Percentiles rank a stretch among this genome's conserved stretches.
These are phyloP conservation scores for Reticulitermes lucifugus DNA, from an alignment of 2,888 invertebrate genomes.

Conservation along the genomic window DNA sequence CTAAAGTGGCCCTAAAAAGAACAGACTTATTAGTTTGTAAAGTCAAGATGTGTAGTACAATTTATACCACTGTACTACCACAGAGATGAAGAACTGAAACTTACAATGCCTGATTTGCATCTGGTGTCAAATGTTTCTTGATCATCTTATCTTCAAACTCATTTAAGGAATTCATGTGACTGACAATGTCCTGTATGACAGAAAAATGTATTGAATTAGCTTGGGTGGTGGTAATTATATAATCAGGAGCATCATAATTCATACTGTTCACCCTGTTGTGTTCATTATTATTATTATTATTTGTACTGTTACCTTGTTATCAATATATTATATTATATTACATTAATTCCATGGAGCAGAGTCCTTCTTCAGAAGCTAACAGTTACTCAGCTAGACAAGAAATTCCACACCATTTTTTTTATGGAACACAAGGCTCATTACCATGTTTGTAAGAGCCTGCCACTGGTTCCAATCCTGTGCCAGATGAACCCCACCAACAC, in stretches of 20 bases:
- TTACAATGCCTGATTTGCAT: constrained; percentile 64
- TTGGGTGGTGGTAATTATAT: not conserved
- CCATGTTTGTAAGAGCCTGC: too few species aligned
- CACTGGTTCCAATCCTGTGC: too few species aligned
- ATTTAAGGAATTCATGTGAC: constrained; percentile 74
- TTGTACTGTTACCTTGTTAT: too few species aligned
- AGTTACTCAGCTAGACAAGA: too few species aligned
- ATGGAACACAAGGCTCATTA: too few species aligned
- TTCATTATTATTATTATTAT: too few species aligned
- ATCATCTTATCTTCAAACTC: constrained; percentile 78
- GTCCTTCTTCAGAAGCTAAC: too few species aligned
- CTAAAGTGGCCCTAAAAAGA: constrained; percentile 66
- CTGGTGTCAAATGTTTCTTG: constrained; percentile 71
- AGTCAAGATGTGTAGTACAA: not conserved
- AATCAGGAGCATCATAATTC: not conserved
- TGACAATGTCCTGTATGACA: constrained; percentile 73
- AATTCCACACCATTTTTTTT: too few species aligned
- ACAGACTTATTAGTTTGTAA: not conserved
- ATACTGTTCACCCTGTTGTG: not conserved
- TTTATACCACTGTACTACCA: not conserved
- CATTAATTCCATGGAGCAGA: too few species aligned
- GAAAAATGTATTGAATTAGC: constrained; percentile 51
- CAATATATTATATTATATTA: too few species aligned
- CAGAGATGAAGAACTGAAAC: not conserved
- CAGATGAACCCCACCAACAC: too few species aligned